Evolutionary conservation across 2,888 invertebrate species (phyloP).

Genomic region (Phaedon cochleariae): DNA sequence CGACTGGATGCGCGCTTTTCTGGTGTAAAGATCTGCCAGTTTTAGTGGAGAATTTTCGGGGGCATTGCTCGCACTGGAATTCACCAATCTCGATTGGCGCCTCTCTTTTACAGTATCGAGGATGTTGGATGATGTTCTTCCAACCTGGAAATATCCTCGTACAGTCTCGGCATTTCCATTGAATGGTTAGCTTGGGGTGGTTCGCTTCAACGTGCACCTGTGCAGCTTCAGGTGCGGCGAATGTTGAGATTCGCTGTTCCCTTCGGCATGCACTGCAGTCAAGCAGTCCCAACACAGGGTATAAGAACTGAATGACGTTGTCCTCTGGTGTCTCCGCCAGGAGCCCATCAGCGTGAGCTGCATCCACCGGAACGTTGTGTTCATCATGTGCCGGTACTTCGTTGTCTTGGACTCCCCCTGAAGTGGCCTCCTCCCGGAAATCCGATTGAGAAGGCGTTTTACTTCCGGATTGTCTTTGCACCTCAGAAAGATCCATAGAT

Average conservation of each 20-base stretch:
- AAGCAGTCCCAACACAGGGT: neutral
- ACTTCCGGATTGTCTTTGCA: neutral
- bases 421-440: neutral
- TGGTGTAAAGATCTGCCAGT: conserved; percentile 1
- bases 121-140: neutral
- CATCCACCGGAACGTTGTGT: neutral
- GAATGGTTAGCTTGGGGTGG: neutral
- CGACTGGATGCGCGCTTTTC: neutral
- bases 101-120: neutral
- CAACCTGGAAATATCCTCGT: neutral
- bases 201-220: neutral
- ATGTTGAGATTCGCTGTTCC: neutral
- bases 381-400: neutral
- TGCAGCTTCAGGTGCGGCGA: neutral
- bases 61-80: neutral
- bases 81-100: neutral
- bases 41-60: neutral
- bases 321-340: neutral
- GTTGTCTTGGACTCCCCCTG: neutral
- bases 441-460: neutral
- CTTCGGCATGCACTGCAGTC: neutral
- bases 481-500: neutral
- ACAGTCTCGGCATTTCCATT: neutral
- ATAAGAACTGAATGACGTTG: neutral
- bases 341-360: neutral